Evolutionary conservation across 2,113 vertebrate genomes (phyloP), one percentile per base, ranked within the genome.

Genomic region (Amphiprion percula): DNA sequence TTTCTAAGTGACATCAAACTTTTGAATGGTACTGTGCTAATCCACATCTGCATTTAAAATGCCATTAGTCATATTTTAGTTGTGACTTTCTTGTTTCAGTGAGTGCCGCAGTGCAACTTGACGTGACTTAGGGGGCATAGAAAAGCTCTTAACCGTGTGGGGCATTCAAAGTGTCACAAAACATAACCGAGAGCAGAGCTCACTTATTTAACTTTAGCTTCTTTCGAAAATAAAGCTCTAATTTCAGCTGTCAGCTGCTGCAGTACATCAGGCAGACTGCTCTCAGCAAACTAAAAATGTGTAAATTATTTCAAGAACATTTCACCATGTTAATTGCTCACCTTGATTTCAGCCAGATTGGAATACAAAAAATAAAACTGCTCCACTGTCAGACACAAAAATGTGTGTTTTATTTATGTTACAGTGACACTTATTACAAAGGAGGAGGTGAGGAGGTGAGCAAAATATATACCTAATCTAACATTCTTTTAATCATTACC

Each of bases 101-200:
- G 4, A 44, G 16, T 12, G 52, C 52, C 39, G 17, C 16, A 41
- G 17, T 53, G 14, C 30, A n/a, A 33, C 44, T 53, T 24, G 47
- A 84, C 2, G 10, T 52, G 49, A 73, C 44, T 39, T 14, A 23
- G 56, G 3, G 19, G 1, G 56, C n/a, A 59, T n/a, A 59, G 26
- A 46, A 65, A 77, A 54, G 26, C 78, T 65, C 68, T 77, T 58
- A 56, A 72, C 62, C 21, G 68, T 24, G 10, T 1, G 17, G 21
- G 2, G 16, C 41, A 46, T 1, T 55, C 26, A 44, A 17, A 71
- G 39, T 72, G 49, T 52, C 54, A n/a, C 26, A 28, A 49, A 69
- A 80, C 21, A 72, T n/a, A 58, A 61, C 61, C 0, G 9, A 62
- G 71, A 64, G 24, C 67, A 1, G 37, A 61, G n/a, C n/a, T 74